Evolutionary conservation across 2,113 vertebrate genomes (phyloP).

Genomic region (Paracyprichromis sp.): DNA sequence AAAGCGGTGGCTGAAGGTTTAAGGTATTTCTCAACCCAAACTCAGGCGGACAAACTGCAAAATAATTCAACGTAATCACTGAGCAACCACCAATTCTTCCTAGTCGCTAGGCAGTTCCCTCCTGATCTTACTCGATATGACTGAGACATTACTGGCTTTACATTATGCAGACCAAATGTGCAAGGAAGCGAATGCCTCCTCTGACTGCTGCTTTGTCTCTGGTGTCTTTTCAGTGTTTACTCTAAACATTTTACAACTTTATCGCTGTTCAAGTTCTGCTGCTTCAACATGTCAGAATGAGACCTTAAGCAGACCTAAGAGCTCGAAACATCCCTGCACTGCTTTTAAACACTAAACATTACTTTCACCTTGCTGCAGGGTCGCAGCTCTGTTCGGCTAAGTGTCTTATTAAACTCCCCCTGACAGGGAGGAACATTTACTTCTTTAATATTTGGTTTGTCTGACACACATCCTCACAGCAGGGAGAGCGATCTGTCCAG

Average conservation of each 20-base stretch:
- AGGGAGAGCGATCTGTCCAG: neutral
- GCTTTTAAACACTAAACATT: neutral
- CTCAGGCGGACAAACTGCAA: neutral
- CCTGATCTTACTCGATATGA: rapidly evolving
- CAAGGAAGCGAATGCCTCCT: rapidly evolving
- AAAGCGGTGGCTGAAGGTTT: neutral
- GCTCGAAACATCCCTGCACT: neutral
- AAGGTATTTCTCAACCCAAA: neutral
- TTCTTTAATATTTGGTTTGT: neutral
- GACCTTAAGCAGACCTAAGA: neutral
- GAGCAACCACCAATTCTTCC: neutral
- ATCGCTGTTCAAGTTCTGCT: neutral
- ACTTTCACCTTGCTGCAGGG: neutral
- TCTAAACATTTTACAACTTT: neutral
- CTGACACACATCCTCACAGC: neutral
- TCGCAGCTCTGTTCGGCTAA: neutral
- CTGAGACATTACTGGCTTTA: neutral
- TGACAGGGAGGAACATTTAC: neutral
- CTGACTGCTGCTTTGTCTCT: neutral
- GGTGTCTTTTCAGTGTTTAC: neutral
- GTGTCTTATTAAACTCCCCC: neutral
- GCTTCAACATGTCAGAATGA: neutral
- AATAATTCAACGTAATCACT: neutral
- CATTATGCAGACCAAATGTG: neutral
- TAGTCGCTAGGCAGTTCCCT: rapidly evolving